A percentile compares a stretch with the other conserved stretches of the same genome.
These are phyloP conservation scores for Urechis unicinctus DNA, from an alignment of 2,888 invertebrate genomes.

Conservation along the genomic window DNA sequence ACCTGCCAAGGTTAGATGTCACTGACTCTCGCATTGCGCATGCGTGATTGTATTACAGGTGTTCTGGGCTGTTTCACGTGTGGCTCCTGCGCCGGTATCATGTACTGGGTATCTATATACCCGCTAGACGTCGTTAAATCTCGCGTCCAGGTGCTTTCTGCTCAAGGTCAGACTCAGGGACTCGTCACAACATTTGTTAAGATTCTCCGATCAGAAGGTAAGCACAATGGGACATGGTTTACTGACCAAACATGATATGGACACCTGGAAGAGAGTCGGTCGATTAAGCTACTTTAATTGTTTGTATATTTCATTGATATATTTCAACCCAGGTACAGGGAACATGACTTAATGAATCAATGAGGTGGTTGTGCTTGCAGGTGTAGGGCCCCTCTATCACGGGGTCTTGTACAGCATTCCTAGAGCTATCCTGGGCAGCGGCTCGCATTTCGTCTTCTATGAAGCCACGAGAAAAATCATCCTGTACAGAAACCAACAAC, in stretches of 20 bases:
- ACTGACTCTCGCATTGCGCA: background rate
- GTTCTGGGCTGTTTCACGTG: constrained; percentile 3
- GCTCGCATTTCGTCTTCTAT: constrained; percentile 10
- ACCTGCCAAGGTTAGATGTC: no score
- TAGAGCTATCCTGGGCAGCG: constrained; percentile 6
- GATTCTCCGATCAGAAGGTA: constrained; percentile 70
- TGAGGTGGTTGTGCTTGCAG: background rate
- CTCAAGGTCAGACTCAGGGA: constrained; percentile 21
- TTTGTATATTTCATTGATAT: background rate
- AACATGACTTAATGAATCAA: no score
- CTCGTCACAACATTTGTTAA: constrained; percentile 52
- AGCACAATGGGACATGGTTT: no score
- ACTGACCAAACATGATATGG: no score
- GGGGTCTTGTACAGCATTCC: constrained; percentile 9
- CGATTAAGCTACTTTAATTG: no score
- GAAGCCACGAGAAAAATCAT: constrained; percentile 5
- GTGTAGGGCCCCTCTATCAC: constrained; percentile 3
- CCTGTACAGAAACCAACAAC: background rate
- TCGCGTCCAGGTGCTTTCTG: constrained; percentile 71
- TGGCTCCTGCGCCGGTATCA: constrained; percentile 4
- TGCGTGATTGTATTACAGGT: background rate
- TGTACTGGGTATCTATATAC: constrained; percentile 79
- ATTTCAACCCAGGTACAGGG: no score
- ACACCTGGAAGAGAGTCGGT: no score
- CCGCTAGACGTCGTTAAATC: constrained; percentile 96